phyloP scores from a whole-genome alignment of 1,140 invertebrate genomes.

The Mactra quadrangularis region DNA sequence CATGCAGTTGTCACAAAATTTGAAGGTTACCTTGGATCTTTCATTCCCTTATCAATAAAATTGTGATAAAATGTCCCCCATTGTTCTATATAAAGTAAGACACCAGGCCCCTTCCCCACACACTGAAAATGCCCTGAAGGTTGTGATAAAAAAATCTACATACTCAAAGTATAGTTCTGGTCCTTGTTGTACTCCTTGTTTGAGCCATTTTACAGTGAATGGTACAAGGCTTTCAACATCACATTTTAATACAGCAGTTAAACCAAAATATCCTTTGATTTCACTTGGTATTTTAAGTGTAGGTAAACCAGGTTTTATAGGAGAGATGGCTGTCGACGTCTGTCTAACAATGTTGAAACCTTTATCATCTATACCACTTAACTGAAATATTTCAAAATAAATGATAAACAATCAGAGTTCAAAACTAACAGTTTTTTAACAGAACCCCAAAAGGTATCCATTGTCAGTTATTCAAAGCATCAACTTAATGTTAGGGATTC shows the following conservation, averaged over 20 bases:
- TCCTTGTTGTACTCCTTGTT: constrained; percentile 79
- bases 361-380: constrained; percentile 78
- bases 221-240: constrained; percentile 85
- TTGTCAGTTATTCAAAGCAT: too few species aligned
- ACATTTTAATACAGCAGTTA: constrained; percentile 83
- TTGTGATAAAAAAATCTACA: neutral
- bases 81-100: too few species aligned
- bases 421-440: too few species aligned
- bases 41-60: too few species aligned
- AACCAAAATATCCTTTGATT: constrained; percentile 77
- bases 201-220: constrained; percentile 85
- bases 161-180: constrained; percentile 71
- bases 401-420: neutral
- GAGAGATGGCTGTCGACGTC: constrained; percentile 80
- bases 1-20: too few species aligned
- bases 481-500: too few species aligned
- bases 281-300: constrained; percentile 79
- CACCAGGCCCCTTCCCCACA: too few species aligned
- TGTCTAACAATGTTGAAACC: constrained; percentile 78
- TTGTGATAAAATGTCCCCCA: too few species aligned
- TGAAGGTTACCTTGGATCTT: too few species aligned
- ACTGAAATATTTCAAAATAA: constrained; percentile 68
- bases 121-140: too few species aligned
- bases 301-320: constrained; percentile 73
- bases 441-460: too few species aligned